Conservation (phyloP, 1,140 invertebrate genomes). For the Macrobrachium rosenbergii region DNA sequence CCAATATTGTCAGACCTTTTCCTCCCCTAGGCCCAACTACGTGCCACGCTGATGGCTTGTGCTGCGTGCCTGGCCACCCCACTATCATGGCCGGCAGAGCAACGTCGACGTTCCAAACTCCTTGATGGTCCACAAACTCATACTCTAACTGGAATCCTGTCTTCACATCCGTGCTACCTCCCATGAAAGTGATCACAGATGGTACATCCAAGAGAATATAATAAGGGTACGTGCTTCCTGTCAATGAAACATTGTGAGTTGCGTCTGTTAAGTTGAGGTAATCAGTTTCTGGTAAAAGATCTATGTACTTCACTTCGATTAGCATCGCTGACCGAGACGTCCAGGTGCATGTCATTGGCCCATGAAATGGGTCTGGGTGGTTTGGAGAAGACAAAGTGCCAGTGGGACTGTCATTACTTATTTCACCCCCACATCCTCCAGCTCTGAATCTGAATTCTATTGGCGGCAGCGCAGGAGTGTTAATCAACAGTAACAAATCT, state of each 20-base stretch:
- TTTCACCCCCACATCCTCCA: conserved; percentile 37
- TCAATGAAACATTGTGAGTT: not conserved
- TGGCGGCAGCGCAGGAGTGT: conserved; percentile 7
- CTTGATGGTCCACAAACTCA: conserved; percentile 25
- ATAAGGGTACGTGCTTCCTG: not conserved
- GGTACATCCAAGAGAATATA: conserved; percentile 1
- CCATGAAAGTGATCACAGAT: conserved; percentile 19
- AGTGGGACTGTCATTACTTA: not conserved
- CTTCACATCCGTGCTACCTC: conserved; percentile 12
- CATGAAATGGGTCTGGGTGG: conserved; percentile 18
- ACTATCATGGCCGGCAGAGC: conserved; percentile 30
- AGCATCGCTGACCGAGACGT: conserved; percentile 17
- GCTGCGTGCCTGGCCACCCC: conserved; percentile 6
- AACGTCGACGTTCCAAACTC: conserved; percentile 8
- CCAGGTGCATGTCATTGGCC: conserved; percentile 40
- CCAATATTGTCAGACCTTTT: conserved; percentile 1
- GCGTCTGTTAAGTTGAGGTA: conserved; percentile 14
- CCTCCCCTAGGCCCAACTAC: not conserved
- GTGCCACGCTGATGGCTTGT: conserved; percentile 24
- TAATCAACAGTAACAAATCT: conserved; percentile 34
- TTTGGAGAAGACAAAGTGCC: conserved; percentile 28
- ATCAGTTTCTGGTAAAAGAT: conserved; percentile 31
- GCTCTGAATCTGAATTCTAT: conserved; percentile 14
- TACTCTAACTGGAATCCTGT: conserved; percentile 34
- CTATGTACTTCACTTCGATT: conserved; percentile 21